Evolutionary conservation across 2,113 vertebrate species (phyloP), one percentile per base, ranked within the genome.

Genomic region (Eulacestoma nigropectus): DNA sequence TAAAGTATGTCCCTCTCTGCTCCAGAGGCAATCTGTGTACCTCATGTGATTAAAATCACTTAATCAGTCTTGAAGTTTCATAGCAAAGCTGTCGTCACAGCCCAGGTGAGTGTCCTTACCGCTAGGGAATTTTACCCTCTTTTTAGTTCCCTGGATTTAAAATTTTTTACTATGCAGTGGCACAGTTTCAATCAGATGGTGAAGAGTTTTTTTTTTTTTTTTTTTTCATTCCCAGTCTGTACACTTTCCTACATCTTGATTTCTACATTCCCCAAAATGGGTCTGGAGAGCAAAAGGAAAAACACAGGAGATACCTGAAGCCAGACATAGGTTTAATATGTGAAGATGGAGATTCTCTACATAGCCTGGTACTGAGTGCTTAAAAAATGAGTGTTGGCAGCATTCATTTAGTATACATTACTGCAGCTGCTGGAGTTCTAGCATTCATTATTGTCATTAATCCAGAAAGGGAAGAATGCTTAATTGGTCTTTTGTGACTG

Each of bases 31-130:
- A 35, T 63, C 23, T 78, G 8, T 83, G 73, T 90, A 33, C 68
- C 19, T 81, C 49, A 50, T 64, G 33, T 41, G 83, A 84, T 44
- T 86, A 70, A 77, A 96, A 92, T 77, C 65, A 86, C 37, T 63
- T 93, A 57, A 90, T 94, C 50, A 67, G 52, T 81, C 56, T 77
- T 95, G 94, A 95, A 84, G 90, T 69, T 81, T 63, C 57, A 49
- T 23, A 86, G 56, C n/a, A 90, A 86, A 88, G 19, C 80, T 95
- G 73, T 81, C 86, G 90, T n/a, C 73, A 81, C 27, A 63, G 75
- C 13, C 21, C 49, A 93, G 62, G 47, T 90, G 59, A 89, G 13
- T 83, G 73, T 16, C 83, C 86, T 95, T 90, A 87, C 80, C 1
- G 0, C 79, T 56, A 70, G 83, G 42, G 39, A 90, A 57, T 67